Conservation (phyloP, 2,888 invertebrate species). For the Patella ulyssiponensis region DNA sequence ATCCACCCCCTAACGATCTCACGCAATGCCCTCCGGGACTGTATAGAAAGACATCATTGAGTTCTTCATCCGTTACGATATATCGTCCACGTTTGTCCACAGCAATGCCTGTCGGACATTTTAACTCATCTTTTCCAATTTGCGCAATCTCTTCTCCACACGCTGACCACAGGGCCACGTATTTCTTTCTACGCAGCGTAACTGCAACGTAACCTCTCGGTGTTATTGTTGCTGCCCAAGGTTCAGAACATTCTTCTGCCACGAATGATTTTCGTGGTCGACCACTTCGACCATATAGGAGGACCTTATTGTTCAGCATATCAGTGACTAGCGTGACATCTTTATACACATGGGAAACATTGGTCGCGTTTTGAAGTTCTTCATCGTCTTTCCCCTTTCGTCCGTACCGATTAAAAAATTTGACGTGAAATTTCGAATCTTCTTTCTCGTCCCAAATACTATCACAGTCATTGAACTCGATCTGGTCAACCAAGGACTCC, state of each 20-base stretch:
- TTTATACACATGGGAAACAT: constrained; percentile 41
- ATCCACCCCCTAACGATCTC: constrained; percentile 46
- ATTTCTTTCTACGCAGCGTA: constrained; percentile 49
- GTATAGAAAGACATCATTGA: constrained; percentile 61
- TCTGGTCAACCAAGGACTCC: too few relatives aligned
- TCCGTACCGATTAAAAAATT: constrained; percentile 31
- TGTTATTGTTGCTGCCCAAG: constrained; percentile 52
- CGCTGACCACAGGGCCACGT: constrained; percentile 48
- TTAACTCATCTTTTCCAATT: constrained; percentile 46
- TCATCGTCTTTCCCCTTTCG: constrained; percentile 29
- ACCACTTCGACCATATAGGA: constrained; percentile 30
- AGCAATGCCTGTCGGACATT: constrained; percentile 51
- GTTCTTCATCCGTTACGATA: constrained; percentile 73
- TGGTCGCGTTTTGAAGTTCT: constrained; percentile 40
- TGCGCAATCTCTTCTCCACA: constrained; percentile 39
- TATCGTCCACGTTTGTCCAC: constrained; percentile 66
- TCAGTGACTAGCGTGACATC: constrained; percentile 54
- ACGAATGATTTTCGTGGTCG: constrained; percentile 28
- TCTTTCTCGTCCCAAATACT: not conserved
- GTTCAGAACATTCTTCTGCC: constrained; percentile 43
- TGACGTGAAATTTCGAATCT: constrained; percentile 16
- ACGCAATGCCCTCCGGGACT: constrained; percentile 29
- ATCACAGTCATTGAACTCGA: not conserved
- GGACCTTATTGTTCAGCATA: constrained; percentile 44
- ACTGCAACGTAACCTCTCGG: constrained; percentile 52